These are phyloP conservation scores for Okapia johnstoni DNA, from an alignment of 2,113 vertebrate genomes.

Conservation along the genomic window DNA sequence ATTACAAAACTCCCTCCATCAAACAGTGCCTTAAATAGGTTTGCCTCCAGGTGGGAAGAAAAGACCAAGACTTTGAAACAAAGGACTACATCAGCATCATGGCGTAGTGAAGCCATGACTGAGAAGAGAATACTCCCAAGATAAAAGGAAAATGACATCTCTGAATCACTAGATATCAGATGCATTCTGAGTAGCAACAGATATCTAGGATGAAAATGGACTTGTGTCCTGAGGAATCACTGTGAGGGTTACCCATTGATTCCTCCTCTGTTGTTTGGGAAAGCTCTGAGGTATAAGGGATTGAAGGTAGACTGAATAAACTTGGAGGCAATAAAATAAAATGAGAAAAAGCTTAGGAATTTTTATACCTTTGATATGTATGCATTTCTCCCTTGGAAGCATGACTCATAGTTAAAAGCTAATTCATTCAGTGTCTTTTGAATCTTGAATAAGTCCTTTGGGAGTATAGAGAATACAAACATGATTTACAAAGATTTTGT, in stretches of 20 bases:
- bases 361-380: conserved; percentile 2
- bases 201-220: neutral
- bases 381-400: neutral
- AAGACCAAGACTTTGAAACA: neutral
- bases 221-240: neutral
- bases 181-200: neutral
- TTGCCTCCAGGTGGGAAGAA: neutral
- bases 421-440: conserved; percentile 54
- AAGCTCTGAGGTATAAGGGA: neutral
- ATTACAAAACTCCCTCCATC: neutral
- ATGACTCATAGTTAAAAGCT: conserved; percentile 45
- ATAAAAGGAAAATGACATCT: neutral
- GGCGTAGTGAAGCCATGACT: neutral
- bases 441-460: conserved; percentile 39
- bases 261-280: neutral
- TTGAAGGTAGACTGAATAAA: neutral
- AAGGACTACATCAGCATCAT: neutral
- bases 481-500: conserved; percentile 17
- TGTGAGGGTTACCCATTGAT: neutral
- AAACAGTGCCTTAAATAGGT: neutral
- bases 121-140: neutral
- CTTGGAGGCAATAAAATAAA: neutral
- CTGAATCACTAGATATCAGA: neutral
- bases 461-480: neutral
- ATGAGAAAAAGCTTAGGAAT: neutral